These are phyloP conservation scores for Tachina lurida DNA, from an alignment of 2,888 invertebrate genomes.

Conservation along the genomic window DNA sequence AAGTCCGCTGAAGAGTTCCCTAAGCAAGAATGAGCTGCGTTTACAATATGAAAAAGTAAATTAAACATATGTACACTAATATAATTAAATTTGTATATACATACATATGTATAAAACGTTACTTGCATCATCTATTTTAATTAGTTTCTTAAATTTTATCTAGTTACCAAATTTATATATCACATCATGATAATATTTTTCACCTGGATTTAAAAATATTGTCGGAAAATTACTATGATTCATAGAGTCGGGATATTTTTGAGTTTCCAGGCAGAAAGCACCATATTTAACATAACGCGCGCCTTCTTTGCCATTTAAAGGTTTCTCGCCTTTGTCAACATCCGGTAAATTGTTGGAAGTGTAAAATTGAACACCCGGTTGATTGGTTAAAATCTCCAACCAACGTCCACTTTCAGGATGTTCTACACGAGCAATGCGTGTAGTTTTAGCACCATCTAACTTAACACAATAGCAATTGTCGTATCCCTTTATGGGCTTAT, in stretches of 20 bases:
- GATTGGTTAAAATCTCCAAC: conserved; percentile 91
- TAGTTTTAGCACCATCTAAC: conserved; percentile 73
- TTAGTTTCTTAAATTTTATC: background rate
- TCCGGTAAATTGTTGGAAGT: conserved; percentile 90
- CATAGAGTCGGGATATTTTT: conserved; percentile 94
- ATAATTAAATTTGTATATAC: no score
- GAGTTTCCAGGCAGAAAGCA: conserved; percentile 94
- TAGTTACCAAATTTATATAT: conserved; percentile 87
- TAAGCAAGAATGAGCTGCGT: no score
- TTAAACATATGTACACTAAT: no score
- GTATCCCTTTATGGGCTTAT: conserved; percentile 85
- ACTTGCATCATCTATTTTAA: background rate
- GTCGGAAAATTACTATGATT: conserved; percentile 87
- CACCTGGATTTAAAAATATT: conserved; percentile 87
- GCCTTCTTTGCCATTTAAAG: conserved; percentile 88
- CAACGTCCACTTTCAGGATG: conserved; percentile 89
- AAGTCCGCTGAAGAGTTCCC: no score
- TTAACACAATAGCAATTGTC: conserved; percentile 86
- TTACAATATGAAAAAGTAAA: no score
- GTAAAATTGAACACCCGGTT: conserved; percentile 95
- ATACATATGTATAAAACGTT: no score
- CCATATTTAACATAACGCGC: conserved; percentile 89
- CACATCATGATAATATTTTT: conserved; percentile 88
- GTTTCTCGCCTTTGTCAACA: conserved; percentile 83
- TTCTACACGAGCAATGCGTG: conserved; percentile 86